Percentiles rank a stretch among this genome's conserved stretches.
These are phyloP conservation scores for Odontomachus brunneus DNA, from an alignment of 1,140 invertebrate genomes.

Conservation along the genomic window DNA sequence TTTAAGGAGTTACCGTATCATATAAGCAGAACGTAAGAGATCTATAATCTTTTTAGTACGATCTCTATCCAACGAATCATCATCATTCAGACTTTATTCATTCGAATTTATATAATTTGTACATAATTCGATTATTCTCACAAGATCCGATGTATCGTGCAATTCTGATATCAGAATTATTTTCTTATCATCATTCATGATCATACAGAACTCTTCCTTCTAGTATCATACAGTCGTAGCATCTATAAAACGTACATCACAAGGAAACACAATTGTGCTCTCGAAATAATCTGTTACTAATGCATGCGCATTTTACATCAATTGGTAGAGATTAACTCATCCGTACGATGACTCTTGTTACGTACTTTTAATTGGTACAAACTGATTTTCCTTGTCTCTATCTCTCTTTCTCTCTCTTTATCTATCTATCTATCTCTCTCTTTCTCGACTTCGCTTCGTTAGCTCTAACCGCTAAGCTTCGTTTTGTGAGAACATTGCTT, in stretches of 20 bases:
- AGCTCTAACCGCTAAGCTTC: constrained; percentile 61
- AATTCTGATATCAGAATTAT: not conserved
- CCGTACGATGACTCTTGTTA: not conserved
- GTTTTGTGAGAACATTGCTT: constrained; percentile 60
- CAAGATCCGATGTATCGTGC: too few relatives aligned
- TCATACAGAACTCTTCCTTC: not conserved
- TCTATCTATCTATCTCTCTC: too few relatives aligned
- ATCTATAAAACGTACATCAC: constrained; percentile 17
- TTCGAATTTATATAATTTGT: too few relatives aligned
- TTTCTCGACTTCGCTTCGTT: constrained; percentile 55
- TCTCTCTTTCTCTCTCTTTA: too few relatives aligned
- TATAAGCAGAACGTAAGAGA: not conserved
- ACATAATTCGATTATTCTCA: not conserved
- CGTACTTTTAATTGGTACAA: constrained; percentile 1
- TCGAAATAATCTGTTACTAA: constrained; percentile 4
- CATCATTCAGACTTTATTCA: too few relatives aligned
- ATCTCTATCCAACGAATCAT: not conserved
- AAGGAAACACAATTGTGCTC: constrained; percentile 3
- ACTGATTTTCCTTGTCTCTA: constrained; percentile 29
- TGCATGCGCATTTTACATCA: constrained; percentile 57
- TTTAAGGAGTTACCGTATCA: not conserved
- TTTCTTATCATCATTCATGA: not conserved
- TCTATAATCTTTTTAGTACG: not conserved
- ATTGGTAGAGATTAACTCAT: not conserved
- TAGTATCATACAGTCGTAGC: not conserved